These are phyloP conservation scores for Drosophila helvetica DNA, from an alignment of 2,888 invertebrate species.

Conservation along the genomic window DNA sequence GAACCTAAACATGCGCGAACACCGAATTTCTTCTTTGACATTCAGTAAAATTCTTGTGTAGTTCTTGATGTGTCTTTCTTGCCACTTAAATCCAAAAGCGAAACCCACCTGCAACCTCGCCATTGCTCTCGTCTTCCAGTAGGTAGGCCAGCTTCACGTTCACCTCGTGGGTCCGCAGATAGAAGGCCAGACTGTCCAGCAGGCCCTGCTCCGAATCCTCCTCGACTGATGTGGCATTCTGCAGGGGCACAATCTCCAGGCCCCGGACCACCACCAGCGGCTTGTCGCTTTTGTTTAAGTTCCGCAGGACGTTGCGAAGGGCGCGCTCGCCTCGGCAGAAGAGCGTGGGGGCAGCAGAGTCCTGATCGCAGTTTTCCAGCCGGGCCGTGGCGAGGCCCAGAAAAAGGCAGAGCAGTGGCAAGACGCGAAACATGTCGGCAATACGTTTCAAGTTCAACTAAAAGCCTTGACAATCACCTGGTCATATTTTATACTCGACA, in stretches of 20 bases:
- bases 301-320: slow-evolving; percentile 85
- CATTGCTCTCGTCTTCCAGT: slow-evolving; percentile 81
- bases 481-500: slow-evolving; percentile 68
- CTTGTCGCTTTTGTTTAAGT: slow-evolving; percentile 83
- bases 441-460: slow-evolving; percentile 65
- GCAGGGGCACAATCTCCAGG: slow-evolving; percentile 80
- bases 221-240: slow-evolving; percentile 63
- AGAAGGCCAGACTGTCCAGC: slow-evolving; percentile 87
- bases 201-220: slow-evolving; percentile 47
- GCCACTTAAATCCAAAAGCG: too few species aligned
- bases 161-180: slow-evolving; percentile 89
- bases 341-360: slow-evolving; percentile 70
- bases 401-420: slow-evolving; percentile 49
- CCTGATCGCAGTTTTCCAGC: slow-evolving; percentile 52
- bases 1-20: too few species aligned
- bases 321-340: slow-evolving; percentile 85
- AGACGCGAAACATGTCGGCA: slow-evolving; percentile 57
- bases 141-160: slow-evolving; percentile 89
- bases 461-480: slow-evolving; percentile 61
- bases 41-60: neutral
- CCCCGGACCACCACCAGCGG: slow-evolving; percentile 82
- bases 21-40: neutral
- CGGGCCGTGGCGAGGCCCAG: slow-evolving; percentile 42
- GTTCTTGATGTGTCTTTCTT: neutral
- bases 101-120: slow-evolving; percentile 51